phyloP scores from a whole-genome alignment of 2,113 vertebrate genomes.

The Origma solitaria region DNA sequence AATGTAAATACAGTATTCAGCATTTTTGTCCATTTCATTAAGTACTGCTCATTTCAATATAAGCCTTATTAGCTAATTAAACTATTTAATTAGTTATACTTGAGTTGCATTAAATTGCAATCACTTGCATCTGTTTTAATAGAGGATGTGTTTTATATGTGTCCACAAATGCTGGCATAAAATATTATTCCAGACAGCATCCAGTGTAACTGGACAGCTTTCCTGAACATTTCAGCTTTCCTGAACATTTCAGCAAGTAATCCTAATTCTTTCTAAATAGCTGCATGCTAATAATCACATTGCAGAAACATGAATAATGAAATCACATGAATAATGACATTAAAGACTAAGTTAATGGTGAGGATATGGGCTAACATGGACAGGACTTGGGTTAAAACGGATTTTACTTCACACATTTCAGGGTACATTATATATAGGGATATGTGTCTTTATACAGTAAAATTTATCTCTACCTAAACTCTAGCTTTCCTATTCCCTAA shows the following conservation, averaged over 20 bases:
- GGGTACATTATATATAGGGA: background rate
- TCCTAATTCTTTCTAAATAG: background rate
- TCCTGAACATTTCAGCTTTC: background rate
- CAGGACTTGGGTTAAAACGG: background rate
- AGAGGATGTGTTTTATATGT: background rate
- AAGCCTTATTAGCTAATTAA: constrained; percentile 56
- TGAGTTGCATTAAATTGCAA: constrained; percentile 44
- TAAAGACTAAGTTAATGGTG: background rate
- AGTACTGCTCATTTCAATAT: constrained; percentile 24
- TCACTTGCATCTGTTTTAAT: constrained; percentile 33
- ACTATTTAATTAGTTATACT: constrained; percentile 54
- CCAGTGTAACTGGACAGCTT: background rate
- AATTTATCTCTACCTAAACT: background rate
- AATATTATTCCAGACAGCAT: background rate
- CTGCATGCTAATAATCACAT: background rate
- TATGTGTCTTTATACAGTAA: background rate
- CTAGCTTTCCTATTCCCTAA: background rate
- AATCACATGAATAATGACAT: background rate
- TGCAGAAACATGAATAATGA: background rate
- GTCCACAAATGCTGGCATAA: background rate
- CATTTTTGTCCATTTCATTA: constrained; percentile 46
- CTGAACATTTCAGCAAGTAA: background rate
- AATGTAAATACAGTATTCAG: constrained; percentile 18
- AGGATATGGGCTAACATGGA: background rate
- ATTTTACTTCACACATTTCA: constrained; percentile 19